Percentiles rank a stretch among this genome's conserved stretches.
Evolutionary conservation across 2,888 invertebrate species (phyloP).

Genomic region (Micoletzkya japonica): DNA sequence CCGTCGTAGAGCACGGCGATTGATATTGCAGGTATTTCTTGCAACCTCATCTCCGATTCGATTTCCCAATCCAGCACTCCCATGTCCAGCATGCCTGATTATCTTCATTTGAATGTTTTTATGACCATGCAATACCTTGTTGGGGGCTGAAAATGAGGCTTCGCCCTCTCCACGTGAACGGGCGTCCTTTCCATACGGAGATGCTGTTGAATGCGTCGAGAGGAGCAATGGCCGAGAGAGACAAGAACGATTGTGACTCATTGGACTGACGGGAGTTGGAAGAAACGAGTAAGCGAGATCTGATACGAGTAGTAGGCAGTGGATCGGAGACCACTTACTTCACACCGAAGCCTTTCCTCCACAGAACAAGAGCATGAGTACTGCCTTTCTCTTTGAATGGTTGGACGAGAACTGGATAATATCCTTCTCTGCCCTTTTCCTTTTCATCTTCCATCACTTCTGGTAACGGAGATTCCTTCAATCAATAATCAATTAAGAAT

Average conservation of each 20-base stretch:
- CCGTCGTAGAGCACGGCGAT: constrained; percentile 36
- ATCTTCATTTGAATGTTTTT: neutral
- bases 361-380: constrained; percentile 39
- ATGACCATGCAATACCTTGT: neutral
- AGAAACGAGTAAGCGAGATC: too few species aligned
- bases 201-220: neutral
- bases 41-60: constrained; percentile 37
- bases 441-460: constrained; percentile 37
- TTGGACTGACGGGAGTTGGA: too few species aligned
- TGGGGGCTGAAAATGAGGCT: neutral
- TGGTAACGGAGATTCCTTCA: constrained; percentile 36
- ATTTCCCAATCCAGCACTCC: constrained; percentile 13
- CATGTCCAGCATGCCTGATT: constrained; percentile 2
- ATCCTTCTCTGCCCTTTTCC: constrained; percentile 37
- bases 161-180: constrained; percentile 22
- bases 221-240: constrained; percentile 5
- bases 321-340: too few species aligned
- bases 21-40: constrained; percentile 46
- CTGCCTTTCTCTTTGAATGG: constrained; percentile 26
- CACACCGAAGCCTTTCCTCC: constrained; percentile 49
- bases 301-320: too few species aligned
- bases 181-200: constrained; percentile 13
- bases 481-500: neutral
- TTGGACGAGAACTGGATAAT: constrained; percentile 46
- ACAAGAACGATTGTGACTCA: too few species aligned